Evolutionary conservation across 2,113 vertebrate genomes (phyloP).

Genomic region (Podarcis raffonei): DNA sequence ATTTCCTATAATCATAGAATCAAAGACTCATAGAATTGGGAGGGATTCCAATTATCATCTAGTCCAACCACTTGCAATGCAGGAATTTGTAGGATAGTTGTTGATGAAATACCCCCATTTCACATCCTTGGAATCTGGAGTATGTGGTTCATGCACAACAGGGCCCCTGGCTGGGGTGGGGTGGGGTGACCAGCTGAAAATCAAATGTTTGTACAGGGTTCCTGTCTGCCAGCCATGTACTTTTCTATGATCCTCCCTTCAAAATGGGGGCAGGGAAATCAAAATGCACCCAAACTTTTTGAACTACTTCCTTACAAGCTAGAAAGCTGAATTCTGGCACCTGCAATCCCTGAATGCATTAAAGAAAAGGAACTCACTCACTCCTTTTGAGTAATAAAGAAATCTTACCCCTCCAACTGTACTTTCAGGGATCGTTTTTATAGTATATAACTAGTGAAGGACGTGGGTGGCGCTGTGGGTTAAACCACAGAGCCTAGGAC

Average conservation of each 20-base stretch:
- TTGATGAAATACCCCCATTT: not conserved
- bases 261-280: too few species aligned
- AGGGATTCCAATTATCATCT: too few species aligned
- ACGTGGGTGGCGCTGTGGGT: too few species aligned
- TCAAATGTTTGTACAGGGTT: not conserved
- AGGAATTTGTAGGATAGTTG: not conserved
- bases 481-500: too few species aligned
- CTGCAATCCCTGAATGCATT: not conserved
- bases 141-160: not conserved
- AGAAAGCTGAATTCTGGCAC: not conserved
- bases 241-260: not conserved
- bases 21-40: not conserved
- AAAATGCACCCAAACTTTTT: not conserved
- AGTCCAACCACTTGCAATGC: too few species aligned
- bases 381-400: not conserved
- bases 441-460: too few species aligned
- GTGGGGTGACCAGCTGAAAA: not conserved
- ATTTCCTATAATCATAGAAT: not conserved
- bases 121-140: not conserved
- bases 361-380: not conserved
- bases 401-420: not conserved
- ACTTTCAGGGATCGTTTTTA: too few species aligned
- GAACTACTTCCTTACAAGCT: not conserved
- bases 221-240: too few species aligned
- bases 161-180: too few species aligned